Percentiles rank a stretch among this genome's conserved stretches.
These are phyloP conservation scores for Himalopsyche tibetana DNA, from an alignment of 2,888 invertebrate species.

Conservation along the genomic window DNA sequence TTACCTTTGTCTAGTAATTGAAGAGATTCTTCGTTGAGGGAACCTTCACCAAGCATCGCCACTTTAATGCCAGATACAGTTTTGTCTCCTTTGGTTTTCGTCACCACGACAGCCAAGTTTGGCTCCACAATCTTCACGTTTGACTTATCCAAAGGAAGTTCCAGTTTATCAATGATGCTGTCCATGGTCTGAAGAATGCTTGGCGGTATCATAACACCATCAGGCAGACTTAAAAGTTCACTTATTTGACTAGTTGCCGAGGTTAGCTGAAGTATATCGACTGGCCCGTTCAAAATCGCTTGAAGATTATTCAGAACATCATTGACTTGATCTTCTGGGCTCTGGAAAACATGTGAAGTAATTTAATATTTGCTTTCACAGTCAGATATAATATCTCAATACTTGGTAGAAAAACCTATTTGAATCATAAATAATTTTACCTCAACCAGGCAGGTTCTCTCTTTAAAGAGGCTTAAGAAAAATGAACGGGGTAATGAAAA, in stretches of 20 bases:
- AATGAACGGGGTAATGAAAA: too few relatives aligned
- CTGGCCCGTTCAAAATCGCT: constrained; percentile 64
- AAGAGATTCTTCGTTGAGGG: constrained; percentile 52
- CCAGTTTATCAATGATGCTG: constrained; percentile 55
- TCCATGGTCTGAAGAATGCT: constrained; percentile 59
- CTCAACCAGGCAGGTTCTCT: too few relatives aligned
- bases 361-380: not conserved
- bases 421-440: too few relatives aligned
- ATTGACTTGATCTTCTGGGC: constrained; percentile 58
- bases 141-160: constrained; percentile 45
- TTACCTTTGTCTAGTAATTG: constrained; percentile 59
- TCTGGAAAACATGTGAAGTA: constrained; percentile 50
- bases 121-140: constrained; percentile 58
- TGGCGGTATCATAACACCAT: constrained; percentile 66
- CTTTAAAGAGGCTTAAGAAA: too few relatives aligned
- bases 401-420: not conserved
- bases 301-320: constrained; percentile 55
- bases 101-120: constrained; percentile 61
- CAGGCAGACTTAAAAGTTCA: constrained; percentile 72
- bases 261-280: constrained; percentile 68
- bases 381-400: not conserved
- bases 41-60: constrained; percentile 41
- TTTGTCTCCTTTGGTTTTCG: constrained; percentile 50
- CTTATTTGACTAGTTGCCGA: constrained; percentile 69
- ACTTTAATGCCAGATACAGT: constrained; percentile 57